These are phyloP conservation scores for Phocides pigmalion DNA, from an alignment of 1,140 invertebrate species.

Conservation along the genomic window DNA sequence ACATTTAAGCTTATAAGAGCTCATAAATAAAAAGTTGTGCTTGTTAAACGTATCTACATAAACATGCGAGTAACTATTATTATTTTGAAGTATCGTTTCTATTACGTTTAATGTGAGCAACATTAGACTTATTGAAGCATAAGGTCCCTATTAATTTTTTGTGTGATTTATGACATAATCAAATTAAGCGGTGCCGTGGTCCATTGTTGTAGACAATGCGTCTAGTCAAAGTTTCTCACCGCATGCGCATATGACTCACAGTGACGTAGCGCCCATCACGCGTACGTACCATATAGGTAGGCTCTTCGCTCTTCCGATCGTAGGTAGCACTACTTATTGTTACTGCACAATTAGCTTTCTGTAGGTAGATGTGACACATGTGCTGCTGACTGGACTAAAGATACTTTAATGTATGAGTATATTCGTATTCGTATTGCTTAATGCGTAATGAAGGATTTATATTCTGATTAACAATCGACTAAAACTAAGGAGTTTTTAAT, in stretches of 20 bases:
- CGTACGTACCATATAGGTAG: constrained; percentile 53
- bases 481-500: constrained; percentile 3
- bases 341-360: constrained; percentile 24
- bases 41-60: background rate
- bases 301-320: constrained; percentile 12
- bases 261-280: constrained; percentile 59
- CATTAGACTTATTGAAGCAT: constrained; percentile 42
- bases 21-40: constrained; percentile 1
- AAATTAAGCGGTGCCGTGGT: constrained; percentile 64
- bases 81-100: constrained; percentile 35
- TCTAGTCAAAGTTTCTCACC: constrained; percentile 68
- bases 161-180: constrained; percentile 71
- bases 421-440: background rate
- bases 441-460: background rate
- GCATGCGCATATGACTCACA: constrained; percentile 64
- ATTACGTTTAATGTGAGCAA: constrained; percentile 40
- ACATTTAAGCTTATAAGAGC: background rate
- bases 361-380: constrained; percentile 7
- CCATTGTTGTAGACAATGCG: constrained; percentile 75
- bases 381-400: background rate
- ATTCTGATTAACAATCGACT: background rate
- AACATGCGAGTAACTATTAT: constrained; percentile 22
- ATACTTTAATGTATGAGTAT: background rate
- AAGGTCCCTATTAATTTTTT: constrained; percentile 52
- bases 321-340: constrained; percentile 25